Percentiles rank a stretch among this genome's conserved stretches.
These are phyloP conservation scores for Stichopus chloronotus DNA, from an alignment of 35 echinoderm and acorn worm species.

Conservation along the genomic window DNA sequence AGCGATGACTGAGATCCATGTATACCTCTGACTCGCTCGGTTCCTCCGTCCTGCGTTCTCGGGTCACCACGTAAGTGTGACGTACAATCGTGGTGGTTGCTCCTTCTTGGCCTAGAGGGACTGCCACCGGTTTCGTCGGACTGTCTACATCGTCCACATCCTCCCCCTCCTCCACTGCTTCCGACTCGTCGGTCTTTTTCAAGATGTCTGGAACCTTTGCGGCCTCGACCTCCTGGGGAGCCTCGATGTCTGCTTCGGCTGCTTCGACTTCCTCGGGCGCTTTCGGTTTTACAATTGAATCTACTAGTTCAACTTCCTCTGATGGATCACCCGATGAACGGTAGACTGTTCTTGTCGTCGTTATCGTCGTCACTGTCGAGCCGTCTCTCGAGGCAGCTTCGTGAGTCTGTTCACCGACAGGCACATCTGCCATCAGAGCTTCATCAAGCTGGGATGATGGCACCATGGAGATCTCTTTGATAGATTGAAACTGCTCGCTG, in stretches of 20 bases:
- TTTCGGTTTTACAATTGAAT: slow-evolving; percentile 78
- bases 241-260: slow-evolving; percentile 60
- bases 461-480: neutral
- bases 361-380: neutral
- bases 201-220: slow-evolving; percentile 42
- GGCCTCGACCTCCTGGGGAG: slow-evolving; percentile 57
- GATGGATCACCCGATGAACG: neutral
- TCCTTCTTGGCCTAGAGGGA: slow-evolving; percentile 5
- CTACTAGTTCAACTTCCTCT: slow-evolving; percentile 56
- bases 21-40: slow-evolving; percentile 12
- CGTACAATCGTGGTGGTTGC: slow-evolving; percentile 23
- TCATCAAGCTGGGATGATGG: neutral
- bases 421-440: slow-evolving; percentile 8
- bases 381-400: neutral
- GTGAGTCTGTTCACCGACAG: neutral
- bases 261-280: slow-evolving; percentile 73
- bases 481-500: slow-evolving; percentile 8
- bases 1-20: slow-evolving; percentile 19
- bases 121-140: slow-evolving; percentile 79
- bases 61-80: neutral
- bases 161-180: slow-evolving; percentile 43
- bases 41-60: neutral
- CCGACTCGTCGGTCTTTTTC: slow-evolving; percentile 44
- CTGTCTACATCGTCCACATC: slow-evolving; percentile 84
- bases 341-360: neutral